Conservation (phyloP, 2,113 vertebrate genomes). For the Stigmatopora nigra region DNA sequence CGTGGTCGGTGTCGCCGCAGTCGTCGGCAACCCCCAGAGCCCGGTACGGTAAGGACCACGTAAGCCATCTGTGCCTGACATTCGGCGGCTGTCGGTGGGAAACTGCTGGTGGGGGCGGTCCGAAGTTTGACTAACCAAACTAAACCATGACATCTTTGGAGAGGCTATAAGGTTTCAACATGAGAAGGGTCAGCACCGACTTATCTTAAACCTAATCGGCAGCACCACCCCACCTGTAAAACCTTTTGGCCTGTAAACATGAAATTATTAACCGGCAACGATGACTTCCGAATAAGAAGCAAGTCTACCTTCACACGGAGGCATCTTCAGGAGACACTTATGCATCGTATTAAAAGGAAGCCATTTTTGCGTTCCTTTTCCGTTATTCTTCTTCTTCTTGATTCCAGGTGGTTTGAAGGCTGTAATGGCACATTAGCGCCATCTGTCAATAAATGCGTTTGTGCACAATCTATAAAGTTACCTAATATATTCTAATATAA, state of each 20-base stretch:
- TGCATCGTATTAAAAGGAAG: background rate
- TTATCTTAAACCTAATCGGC: background rate
- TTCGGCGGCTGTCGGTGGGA: constrained; percentile 23
- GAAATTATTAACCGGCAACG: constrained; percentile 1
- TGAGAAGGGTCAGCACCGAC: background rate
- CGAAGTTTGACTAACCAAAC: constrained; percentile 39
- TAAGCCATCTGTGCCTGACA: constrained; percentile 10
- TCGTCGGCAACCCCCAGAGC: constrained; percentile 6
- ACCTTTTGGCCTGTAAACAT: constrained; percentile 4
- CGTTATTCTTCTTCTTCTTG: background rate
- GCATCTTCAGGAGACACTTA: background rate
- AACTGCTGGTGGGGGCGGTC: constrained; percentile 16
- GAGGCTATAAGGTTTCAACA: constrained; percentile 6
- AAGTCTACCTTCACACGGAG: background rate
- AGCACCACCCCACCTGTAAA: background rate
- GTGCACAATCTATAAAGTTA: background rate
- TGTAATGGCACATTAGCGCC: constrained; percentile 2
- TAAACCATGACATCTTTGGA: constrained; percentile 65
- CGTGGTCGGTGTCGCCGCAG: background rate
- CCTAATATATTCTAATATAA: too few species aligned
- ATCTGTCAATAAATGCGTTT: background rate
- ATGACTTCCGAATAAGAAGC: background rate
- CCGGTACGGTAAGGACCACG: constrained; percentile 14
- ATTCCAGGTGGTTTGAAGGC: background rate
- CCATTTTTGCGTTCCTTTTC: background rate